A percentile compares a stretch with the other conserved stretches of the same genome.
Evolutionary conservation across 2,888 invertebrate species (phyloP).

Genomic region (Megamerina dolium): DNA sequence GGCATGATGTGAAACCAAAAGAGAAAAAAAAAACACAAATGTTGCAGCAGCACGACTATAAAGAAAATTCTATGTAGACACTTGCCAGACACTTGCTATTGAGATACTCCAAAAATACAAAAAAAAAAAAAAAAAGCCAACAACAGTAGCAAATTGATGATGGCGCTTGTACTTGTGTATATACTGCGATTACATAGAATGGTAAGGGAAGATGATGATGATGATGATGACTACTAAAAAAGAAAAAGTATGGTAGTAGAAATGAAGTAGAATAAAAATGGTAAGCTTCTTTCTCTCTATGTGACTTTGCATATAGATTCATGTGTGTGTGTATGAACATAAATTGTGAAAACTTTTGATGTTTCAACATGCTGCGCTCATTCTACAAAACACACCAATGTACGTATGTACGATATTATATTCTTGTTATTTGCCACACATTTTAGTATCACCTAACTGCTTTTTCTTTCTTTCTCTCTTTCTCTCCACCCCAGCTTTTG

Average conservation of each 20-base stretch:
- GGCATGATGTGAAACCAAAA: background rate
- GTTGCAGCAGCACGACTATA: background rate
- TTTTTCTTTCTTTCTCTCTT: background rate
- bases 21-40: slow-evolving; percentile 1
- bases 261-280: background rate
- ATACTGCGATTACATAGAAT: too few relatives aligned
- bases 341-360: slow-evolving; percentile 12
- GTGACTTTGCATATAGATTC: slow-evolving; percentile 1
- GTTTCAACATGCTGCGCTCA: too few relatives aligned
- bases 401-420: too few relatives aligned
- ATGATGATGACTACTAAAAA: too few relatives aligned
- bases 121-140: too few relatives aligned
- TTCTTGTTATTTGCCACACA: slow-evolving; percentile 10
- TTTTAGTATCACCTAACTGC: background rate
- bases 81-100: slow-evolving; percentile 25
- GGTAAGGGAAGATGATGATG: too few relatives aligned
- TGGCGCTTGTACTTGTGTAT: background rate
- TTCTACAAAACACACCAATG: too few relatives aligned
- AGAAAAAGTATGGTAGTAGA: background rate
- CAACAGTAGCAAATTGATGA: background rate
- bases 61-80: slow-evolving; percentile 21
- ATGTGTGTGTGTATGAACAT: background rate
- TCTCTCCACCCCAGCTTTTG: too few relatives aligned
- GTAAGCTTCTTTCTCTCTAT: background rate
- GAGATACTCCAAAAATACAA: too few relatives aligned